Base-by-base conservation (phyloP, 2,113 vertebrate genomes). In the Neotoma lepida region DNA sequence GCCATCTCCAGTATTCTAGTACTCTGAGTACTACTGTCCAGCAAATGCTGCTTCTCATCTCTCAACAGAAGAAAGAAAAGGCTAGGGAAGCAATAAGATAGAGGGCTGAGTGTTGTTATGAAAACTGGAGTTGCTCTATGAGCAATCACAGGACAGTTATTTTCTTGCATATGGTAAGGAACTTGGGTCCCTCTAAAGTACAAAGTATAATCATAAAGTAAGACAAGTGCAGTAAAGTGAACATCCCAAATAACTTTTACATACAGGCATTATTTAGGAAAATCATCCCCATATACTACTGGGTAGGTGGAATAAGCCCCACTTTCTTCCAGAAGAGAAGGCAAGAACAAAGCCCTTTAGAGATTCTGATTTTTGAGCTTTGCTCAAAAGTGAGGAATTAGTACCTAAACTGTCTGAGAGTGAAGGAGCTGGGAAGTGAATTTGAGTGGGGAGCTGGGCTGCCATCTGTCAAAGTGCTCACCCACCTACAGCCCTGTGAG, bases 191-290 rank as follows among this genome's bases (percentile, higher is more conserved):
- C 39, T 91, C 54, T 81, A n/a, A 12, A 44, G 44, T 93, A 82
- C 39, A 92, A 80, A 89, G 30, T 91, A 1, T 61, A 89, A 74
- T 89, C 30, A 94, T 82, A 96, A 88, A 92, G 26, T 78, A 6
- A 80, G 64, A 33, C 33, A 90, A 93, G 44, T 80, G 24, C 54
- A 94, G 61, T 89, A 93, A 94, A 94, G 54, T 87, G 20, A 85
- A 24, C n/a, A 80, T 92, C 56, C 70, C 78, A 92, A 89, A 74
- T 74, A 88, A 89, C 26, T 71, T 88, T 51, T 14, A 88, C 20
- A 90, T 90, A 89, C 88, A 86, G n/a, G 54, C 88, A 84, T 81
- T 95, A 63, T 15, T 93, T 95, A 91, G 54, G 56, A 89, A 96
- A 90, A 91, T 54, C 84, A 71, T 78, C 9, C 44, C 24, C 39